Evolutionary conservation across 2,888 invertebrate genomes (phyloP).

Genomic region (Corythucha ciliata): DNA sequence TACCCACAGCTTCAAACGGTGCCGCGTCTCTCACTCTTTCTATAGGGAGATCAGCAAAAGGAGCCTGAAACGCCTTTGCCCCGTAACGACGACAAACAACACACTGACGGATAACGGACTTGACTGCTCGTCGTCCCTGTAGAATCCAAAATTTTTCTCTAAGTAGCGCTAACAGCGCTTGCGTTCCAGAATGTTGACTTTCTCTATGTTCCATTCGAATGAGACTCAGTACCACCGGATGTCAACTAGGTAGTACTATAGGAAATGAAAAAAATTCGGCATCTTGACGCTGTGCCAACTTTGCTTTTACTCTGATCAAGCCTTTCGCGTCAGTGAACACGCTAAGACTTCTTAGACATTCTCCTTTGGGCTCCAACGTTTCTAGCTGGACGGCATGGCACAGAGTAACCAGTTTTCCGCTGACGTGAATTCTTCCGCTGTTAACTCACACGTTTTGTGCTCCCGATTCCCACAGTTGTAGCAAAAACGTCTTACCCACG

Average conservation of each 20-base stretch:
- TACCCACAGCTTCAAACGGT: conserved; percentile 37
- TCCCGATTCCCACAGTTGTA: too few species aligned
- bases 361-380: too few species aligned
- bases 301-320: conserved; percentile 9
- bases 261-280: conserved; percentile 9
- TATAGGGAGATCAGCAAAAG: conserved; percentile 36
- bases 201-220: not conserved
- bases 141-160: conserved; percentile 13
- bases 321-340: conserved; percentile 1
- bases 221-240: conserved; percentile 4
- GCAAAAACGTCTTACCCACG: too few species aligned
- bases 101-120: conserved; percentile 12
- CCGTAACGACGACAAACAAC: conserved; percentile 28
- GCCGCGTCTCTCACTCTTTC: conserved; percentile 36
- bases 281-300: conserved; percentile 1
- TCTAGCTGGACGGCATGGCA: too few species aligned
- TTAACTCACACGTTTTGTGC: too few species aligned
- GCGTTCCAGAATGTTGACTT: not conserved
- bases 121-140: conserved; percentile 11
- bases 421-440: too few species aligned
- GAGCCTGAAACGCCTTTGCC: conserved; percentile 28
- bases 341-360: too few species aligned
- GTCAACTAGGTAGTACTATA: conserved; percentile 11
- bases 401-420: too few species aligned
- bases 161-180: conserved; percentile 12